Percentiles rank a stretch among this genome's conserved stretches.
These are phyloP conservation scores for Mercenaria mercenaria DNA, from an alignment of 1,140 invertebrate species.

Conservation along the genomic window DNA sequence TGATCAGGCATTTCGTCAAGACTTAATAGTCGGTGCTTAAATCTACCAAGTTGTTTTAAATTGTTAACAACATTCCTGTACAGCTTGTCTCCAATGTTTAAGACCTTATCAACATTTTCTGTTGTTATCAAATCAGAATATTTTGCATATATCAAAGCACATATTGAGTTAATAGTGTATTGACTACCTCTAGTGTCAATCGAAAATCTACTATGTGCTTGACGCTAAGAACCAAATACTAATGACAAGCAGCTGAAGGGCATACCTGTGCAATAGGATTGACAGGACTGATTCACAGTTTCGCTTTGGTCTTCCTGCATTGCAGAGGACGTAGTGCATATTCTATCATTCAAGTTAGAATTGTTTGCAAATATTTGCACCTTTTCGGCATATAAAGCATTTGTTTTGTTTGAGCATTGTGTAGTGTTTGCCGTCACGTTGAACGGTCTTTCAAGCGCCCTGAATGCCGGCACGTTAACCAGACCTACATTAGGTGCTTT, in stretches of 20 bases:
- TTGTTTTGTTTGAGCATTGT: neutral
- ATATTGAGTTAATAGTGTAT: too few species aligned
- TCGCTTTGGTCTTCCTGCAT: too few species aligned
- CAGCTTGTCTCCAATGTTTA: neutral
- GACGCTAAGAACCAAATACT: neutral
- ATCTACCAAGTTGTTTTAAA: neutral
- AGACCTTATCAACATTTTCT: neutral
- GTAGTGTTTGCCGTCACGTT: neutral
- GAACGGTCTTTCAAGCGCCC: neutral
- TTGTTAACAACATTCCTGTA: neutral
- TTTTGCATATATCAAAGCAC: neutral
- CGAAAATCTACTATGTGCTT: neutral
- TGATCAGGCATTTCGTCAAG: neutral
- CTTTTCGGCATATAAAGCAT: too few species aligned
- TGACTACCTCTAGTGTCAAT: neutral
- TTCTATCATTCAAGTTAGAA: too few species aligned
- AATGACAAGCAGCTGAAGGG: too few species aligned
- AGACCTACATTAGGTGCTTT: neutral
- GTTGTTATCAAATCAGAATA: neutral
- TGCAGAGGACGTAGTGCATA: too few species aligned
- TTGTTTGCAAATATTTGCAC: too few species aligned
- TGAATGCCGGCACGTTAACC: neutral
- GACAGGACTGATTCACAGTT: too few species aligned
- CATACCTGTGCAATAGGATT: too few species aligned
- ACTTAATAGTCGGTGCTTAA: neutral